Evolutionary conservation across 2,797 vertebrate species (phyloP).

Genomic region (Poecile montanus): DNA sequence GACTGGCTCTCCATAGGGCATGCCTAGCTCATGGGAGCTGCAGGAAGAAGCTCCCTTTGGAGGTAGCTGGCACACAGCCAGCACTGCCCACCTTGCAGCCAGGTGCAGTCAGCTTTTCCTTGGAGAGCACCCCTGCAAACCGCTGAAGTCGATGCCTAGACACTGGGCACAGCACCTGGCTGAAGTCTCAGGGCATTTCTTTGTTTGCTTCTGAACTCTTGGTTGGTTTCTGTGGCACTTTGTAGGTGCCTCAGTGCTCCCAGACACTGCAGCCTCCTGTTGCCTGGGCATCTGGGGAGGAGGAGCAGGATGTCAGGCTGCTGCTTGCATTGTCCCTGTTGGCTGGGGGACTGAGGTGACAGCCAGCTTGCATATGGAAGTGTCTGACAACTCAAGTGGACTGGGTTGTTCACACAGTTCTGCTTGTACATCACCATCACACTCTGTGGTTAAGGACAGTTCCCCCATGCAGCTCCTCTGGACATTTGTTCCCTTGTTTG

Average conservation of each 20-base stretch:
- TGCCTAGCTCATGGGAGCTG: neutral
- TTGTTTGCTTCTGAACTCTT: neutral
- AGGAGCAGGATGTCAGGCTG: neutral
- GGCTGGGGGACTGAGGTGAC: neutral
- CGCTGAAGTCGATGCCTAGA: rapidly evolving
- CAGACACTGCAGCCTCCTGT: rapidly evolving
- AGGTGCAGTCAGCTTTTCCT: neutral
- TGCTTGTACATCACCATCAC: rapidly evolving
- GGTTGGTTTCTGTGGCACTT: rapidly evolving
- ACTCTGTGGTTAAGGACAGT: neutral
- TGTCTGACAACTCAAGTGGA: neutral
- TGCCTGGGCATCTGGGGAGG: neutral
- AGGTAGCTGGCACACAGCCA: neutral
- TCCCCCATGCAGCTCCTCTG: neutral
- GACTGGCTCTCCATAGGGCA: neutral
- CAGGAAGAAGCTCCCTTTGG: neutral
- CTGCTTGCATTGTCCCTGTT: neutral
- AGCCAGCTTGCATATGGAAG: neutral
- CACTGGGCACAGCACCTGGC: neutral
- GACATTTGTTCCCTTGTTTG: neutral
- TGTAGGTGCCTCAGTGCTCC: neutral
- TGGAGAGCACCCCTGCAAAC: neutral
- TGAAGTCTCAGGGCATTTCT: neutral
- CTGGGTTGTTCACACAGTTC: neutral
- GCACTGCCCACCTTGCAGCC: neutral